Evolutionary conservation across 2,797 vertebrate genomes (phyloP).

Genomic region (Smutsia gigantea): DNA sequence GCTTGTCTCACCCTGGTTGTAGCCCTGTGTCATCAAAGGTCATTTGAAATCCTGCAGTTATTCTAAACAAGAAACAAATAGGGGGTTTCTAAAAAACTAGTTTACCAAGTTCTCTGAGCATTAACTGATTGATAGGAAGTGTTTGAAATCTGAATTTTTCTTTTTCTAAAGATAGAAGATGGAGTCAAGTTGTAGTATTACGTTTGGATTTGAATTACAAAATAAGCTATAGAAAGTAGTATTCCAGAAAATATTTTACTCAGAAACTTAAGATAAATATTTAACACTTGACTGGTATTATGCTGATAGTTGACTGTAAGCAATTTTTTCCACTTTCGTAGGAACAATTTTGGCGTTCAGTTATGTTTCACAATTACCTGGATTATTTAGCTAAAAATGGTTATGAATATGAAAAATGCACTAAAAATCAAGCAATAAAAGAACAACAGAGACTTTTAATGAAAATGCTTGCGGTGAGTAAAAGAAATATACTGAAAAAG

Average conservation of each 20-base stretch:
- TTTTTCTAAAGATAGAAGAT: not conserved
- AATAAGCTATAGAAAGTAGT: conserved; percentile 25
- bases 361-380: conserved; percentile 92
- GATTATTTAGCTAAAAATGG: conserved; percentile 93
- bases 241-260: conserved; percentile 50
- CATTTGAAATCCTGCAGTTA: not conserved
- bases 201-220: conserved; percentile 48
- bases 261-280: conserved; percentile 40
- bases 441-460: conserved; percentile 97
- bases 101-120: conserved; percentile 3
- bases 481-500: conserved; percentile 29
- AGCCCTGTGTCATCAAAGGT: not conserved
- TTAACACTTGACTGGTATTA: not conserved
- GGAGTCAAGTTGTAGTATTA: not conserved
- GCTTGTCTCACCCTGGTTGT: not conserved
- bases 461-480: conserved; percentile 98
- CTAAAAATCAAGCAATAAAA: conserved; percentile 89
- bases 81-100: not conserved
- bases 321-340: conserved; percentile 74
- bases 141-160: not conserved
- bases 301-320: conserved; percentile 19
- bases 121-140: not conserved
- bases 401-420: conserved; percentile 92
- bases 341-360: conserved; percentile 96
- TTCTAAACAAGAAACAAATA: not conserved